A percentile compares a stretch with the other conserved stretches of the same genome.
Evolutionary conservation across 2,797 vertebrate species (phyloP).

Genomic region (Cirrhinus molitorella): DNA sequence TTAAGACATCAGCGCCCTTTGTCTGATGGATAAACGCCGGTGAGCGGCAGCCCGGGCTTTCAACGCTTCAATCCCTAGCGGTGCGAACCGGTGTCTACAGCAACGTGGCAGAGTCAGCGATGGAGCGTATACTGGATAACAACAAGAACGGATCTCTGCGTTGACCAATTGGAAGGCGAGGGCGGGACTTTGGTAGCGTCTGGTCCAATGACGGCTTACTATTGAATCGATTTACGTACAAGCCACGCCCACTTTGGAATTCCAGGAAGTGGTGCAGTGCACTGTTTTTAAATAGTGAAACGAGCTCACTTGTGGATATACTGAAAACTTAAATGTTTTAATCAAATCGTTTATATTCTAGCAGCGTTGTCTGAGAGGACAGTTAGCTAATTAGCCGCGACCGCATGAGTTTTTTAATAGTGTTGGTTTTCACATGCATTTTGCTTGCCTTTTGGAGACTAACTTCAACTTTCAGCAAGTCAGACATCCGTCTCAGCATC

Average conservation of each 20-base stretch:
- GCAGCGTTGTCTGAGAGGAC: no score
- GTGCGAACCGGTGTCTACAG: constrained; percentile 63
- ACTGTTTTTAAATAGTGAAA: neutral
- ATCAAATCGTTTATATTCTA: neutral
- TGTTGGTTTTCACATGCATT: neutral
- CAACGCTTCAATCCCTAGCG: constrained; percentile 56
- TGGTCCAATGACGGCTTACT: constrained; percentile 62
- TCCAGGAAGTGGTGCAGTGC: constrained; percentile 28
- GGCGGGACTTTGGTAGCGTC: neutral
- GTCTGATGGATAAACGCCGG: constrained; percentile 30
- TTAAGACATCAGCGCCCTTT: constrained; percentile 21
- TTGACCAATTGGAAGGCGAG: constrained; percentile 63
- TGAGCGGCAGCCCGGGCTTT: constrained; percentile 2
- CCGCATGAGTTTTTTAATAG: neutral
- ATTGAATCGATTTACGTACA: neutral
- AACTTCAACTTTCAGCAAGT: neutral
- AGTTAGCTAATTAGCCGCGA: neutral
- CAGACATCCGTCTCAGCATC: neutral
- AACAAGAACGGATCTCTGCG: neutral
- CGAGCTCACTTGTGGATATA: neutral
- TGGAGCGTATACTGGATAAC: constrained; percentile 9
- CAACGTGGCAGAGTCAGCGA: constrained; percentile 79
- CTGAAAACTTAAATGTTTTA: neutral
- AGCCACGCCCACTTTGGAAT: constrained; percentile 21
- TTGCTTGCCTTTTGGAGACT: neutral